Conservation (phyloP, 2,113 vertebrate genomes). For the Anoplopoma fimbria region DNA sequence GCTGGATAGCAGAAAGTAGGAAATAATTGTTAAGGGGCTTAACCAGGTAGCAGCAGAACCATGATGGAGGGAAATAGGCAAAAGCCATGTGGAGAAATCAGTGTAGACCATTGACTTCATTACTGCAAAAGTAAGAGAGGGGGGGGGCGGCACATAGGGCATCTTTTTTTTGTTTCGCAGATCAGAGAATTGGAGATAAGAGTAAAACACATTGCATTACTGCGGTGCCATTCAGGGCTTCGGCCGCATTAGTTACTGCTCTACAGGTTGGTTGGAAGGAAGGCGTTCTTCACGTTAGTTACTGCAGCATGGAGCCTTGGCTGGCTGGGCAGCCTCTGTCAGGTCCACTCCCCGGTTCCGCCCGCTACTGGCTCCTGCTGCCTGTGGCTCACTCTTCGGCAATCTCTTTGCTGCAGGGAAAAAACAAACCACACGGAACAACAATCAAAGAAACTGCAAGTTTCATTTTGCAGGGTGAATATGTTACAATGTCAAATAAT, state of each 20-base stretch:
- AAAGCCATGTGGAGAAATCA: slow-evolving; percentile 40
- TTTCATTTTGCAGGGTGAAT: neutral
- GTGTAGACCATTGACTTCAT: slow-evolving; percentile 42
- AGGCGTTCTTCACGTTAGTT: slow-evolving; percentile 85
- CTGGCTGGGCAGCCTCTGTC: slow-evolving; percentile 92
- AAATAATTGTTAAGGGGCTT: slow-evolving; percentile 50
- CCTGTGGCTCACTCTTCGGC: slow-evolving; percentile 96
- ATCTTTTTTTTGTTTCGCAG: slow-evolving; percentile 67
- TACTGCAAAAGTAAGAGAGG: no score
- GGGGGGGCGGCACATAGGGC: neutral
- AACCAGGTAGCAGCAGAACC: slow-evolving; percentile 63
- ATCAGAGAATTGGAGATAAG: slow-evolving; percentile 60
- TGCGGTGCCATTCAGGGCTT: slow-evolving; percentile 72
- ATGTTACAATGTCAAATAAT: neutral
- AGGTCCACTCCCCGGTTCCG: slow-evolving; percentile 94
- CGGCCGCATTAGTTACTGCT: slow-evolving; percentile 76
- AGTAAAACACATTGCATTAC: slow-evolving; percentile 73
- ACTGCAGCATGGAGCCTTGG: slow-evolving; percentile 95
- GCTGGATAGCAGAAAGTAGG: slow-evolving; percentile 35
- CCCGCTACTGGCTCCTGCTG: slow-evolving; percentile 86
- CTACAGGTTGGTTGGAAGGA: slow-evolving; percentile 39
- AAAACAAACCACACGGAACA: neutral
- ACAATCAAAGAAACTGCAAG: neutral
- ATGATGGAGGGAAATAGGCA: slow-evolving; percentile 48
- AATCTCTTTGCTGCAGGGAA: slow-evolving; percentile 89